Base-by-base conservation (phyloP, 2,797 vertebrate species). In the Myripristis murdjan region DNA sequence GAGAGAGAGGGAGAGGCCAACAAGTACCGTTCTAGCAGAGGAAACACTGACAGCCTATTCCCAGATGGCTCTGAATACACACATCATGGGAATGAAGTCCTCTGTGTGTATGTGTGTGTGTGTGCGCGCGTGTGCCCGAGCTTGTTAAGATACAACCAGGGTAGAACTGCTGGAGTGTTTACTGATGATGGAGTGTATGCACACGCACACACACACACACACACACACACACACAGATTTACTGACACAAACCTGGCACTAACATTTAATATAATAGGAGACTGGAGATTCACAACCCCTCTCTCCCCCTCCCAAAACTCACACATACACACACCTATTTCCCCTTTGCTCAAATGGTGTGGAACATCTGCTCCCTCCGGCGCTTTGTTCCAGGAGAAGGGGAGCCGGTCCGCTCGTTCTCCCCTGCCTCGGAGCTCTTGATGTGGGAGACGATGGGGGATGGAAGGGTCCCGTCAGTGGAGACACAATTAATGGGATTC, bases 401-500 rank as follows among this genome's bases (percentile, higher is more conserved):
- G 80, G 46, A 48, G 57, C 28, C 7, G 6, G 70, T 81, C 76
- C 63, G 11, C 64, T 68, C 68, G 41, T 56, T 52, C 8, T 52
- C 60, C 81, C 78, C 52, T 61, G 72, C 51, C 62, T 60, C 49
- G n/a, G 46, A 70, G 66, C 62, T 68, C 69, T 75, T 64, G 81
- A 79, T 68, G 70, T 81, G 77, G 80, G 72, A 75, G 74, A 83
- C 67, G 75, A 82, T 59, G 67, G 73, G 67, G 47, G 77, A 75
- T 35, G 56, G 78, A 87, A 41, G 67, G 68, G 72, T 77, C 81
- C 75, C 70, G 65, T 87, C 77, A 86, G 79, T 57, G 63, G 77
- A 88, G 85, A 82, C 72, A 64, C 82, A 88, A 88, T 84, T 84
- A 89, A 86, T 87, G 73, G 77, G 63, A 75, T 74, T 89, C 78